These are phyloP conservation scores for Symphodus melops DNA, from an alignment of 2,113 vertebrate genomes.

Conservation along the genomic window DNA sequence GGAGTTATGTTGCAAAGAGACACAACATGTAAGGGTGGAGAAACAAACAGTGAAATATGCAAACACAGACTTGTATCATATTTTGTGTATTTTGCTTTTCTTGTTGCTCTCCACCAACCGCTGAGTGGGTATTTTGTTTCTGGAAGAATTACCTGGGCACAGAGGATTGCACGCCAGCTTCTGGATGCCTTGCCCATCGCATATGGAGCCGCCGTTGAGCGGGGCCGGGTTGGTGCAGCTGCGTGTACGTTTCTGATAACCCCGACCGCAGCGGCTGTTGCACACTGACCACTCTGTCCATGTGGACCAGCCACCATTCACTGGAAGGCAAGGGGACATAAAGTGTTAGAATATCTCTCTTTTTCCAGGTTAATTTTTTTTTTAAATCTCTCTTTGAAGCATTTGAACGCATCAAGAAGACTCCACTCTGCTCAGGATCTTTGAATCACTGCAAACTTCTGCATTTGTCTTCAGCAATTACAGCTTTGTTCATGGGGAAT, in stretches of 20 bases:
- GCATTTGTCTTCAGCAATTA: too few species aligned
- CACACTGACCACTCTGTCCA: slow-evolving; percentile 98
- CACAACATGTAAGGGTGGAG: slow-evolving; percentile 42
- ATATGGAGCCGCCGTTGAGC: slow-evolving; percentile 92
- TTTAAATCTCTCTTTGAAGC: too few species aligned
- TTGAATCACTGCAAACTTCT: too few species aligned
- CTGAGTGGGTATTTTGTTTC: slow-evolving; percentile 2
- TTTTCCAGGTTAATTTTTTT: too few species aligned
- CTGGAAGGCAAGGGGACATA: slow-evolving; percentile 68
- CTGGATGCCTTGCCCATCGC: slow-evolving; percentile 94
- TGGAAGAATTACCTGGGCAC: slow-evolving; percentile 89
- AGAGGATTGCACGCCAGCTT: slow-evolving; percentile 93
- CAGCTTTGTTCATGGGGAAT: too few species aligned
- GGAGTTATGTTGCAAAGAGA: slow-evolving; percentile 47
- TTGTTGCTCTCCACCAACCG: slow-evolving; percentile 22
- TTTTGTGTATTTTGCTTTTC: slow-evolving; percentile 35
- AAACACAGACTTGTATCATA: slow-evolving; percentile 53
- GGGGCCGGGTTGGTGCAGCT: slow-evolving; percentile 97
- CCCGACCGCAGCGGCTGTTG: slow-evolving; percentile 93
- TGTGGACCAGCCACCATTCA: slow-evolving; percentile 96
- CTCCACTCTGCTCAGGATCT: too few species aligned
- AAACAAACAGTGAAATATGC: slow-evolving; percentile 62
- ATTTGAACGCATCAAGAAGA: too few species aligned
- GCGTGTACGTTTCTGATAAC: slow-evolving; percentile 93
- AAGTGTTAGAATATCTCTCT: background rate